phyloP scores from a whole-genome alignment of 2,797 vertebrate species.

The Liasis olivaceus region DNA sequence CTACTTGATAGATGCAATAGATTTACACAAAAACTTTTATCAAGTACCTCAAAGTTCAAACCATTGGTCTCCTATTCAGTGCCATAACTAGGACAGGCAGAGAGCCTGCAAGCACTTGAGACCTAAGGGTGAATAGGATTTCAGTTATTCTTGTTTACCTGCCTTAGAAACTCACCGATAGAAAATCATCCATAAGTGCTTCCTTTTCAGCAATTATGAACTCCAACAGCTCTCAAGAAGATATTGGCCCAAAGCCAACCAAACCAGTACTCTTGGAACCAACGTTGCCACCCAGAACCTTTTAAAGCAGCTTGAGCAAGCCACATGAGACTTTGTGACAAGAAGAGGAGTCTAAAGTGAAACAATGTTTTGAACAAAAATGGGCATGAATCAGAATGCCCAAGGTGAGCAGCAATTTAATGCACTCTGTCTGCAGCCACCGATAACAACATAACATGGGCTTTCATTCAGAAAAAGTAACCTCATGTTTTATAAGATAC shows the following conservation, averaged over 20 bases:
- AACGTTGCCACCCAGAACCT: background rate
- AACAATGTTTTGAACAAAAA: background rate
- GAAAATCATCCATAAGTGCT: background rate
- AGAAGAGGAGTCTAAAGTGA: background rate
- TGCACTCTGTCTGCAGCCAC: background rate
- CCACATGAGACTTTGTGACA: background rate
- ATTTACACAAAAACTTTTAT: too few species aligned
- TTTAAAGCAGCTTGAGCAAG: background rate
- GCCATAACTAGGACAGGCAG: too few species aligned
- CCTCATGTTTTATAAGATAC: background rate
- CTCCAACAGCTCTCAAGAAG: background rate
- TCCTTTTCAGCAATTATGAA: background rate
- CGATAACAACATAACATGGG: background rate
- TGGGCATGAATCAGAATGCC: background rate
- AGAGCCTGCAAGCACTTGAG: background rate
- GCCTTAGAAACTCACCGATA: background rate
- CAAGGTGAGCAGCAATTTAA: background rate
- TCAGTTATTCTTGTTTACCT: background rate
- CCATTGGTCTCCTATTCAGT: too few species aligned
- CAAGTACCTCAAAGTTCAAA: too few species aligned
- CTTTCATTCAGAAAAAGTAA: background rate
- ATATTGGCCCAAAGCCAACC: background rate
- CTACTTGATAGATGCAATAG: too few species aligned
- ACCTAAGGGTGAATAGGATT: background rate
- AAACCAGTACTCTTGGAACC: background rate